phyloP scores from a whole-genome alignment of 2,888 invertebrate species.

The Iselma pallidipennis region DNA sequence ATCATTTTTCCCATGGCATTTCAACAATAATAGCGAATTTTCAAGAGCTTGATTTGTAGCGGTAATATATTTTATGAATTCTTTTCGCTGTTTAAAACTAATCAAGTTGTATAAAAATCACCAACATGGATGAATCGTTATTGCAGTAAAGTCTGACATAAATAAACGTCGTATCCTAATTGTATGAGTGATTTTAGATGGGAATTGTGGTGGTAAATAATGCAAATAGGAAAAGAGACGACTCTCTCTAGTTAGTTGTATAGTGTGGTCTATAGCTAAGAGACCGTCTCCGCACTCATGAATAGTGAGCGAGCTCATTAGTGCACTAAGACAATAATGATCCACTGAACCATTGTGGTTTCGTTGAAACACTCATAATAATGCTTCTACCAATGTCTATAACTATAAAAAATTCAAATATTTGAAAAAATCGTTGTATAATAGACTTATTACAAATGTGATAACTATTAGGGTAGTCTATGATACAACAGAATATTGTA shows the following conservation, averaged over 20 bases:
- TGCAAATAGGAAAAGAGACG: background rate
- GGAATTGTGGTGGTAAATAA: background rate
- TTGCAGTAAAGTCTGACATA: constrained; percentile 15
- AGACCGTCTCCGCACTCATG: constrained; percentile 49
- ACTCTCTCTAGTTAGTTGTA: constrained; percentile 10
- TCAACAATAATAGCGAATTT: no score
- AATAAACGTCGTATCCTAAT: constrained; percentile 14
- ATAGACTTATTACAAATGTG: constrained; percentile 35
- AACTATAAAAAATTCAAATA: no score
- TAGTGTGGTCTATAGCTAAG: background rate
- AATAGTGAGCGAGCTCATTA: constrained; percentile 52
- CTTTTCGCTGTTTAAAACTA: no score
- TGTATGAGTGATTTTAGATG: constrained; percentile 17
- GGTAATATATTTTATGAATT: no score
- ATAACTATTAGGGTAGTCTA: constrained; percentile 29
- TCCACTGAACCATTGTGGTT: constrained; percentile 25
- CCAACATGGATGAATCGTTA: constrained; percentile 13
- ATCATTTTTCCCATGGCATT: no score
- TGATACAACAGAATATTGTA: constrained; percentile 34
- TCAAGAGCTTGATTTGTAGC: no score
- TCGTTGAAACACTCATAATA: no score
- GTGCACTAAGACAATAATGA: constrained; percentile 47
- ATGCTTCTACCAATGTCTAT: no score
- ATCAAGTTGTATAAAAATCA: constrained; percentile 12
- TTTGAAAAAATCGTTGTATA: constrained; percentile 11